Percentiles rank a stretch among this genome's conserved stretches.
phyloP scores from a whole-genome alignment of 2,113 vertebrate genomes.

The Cephalophus harveyi region DNA sequence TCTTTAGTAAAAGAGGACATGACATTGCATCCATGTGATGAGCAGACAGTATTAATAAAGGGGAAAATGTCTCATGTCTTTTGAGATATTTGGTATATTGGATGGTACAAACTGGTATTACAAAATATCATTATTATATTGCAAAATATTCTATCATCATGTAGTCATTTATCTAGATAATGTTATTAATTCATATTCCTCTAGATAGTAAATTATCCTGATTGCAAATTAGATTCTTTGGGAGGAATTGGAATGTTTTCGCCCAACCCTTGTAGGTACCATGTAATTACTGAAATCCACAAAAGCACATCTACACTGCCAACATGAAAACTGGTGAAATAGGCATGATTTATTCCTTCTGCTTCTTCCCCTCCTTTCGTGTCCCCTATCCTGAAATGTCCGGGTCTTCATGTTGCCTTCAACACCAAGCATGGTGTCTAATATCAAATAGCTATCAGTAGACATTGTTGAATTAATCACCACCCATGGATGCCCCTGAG shows the following conservation, averaged over 20 bases:
- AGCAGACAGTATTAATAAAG: neutral
- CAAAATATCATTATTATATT: slow-evolving; percentile 18
- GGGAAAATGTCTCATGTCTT: neutral
- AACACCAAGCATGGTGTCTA: neutral
- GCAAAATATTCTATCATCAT: neutral
- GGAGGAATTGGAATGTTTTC: neutral
- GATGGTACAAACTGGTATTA: neutral
- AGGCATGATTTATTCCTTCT: neutral
- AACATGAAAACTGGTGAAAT: neutral
- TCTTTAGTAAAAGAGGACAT: slow-evolving; percentile 1
- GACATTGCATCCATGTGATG: neutral
- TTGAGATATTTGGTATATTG: neutral
- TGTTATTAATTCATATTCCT: neutral
- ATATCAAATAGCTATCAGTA: neutral
- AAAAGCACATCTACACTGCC: neutral
- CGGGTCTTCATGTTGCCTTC: neutral
- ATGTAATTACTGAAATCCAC: neutral
- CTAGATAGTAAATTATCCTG: slow-evolving; percentile 8
- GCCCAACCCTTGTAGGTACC: neutral
- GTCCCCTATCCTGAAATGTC: neutral
- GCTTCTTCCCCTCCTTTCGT: neutral
- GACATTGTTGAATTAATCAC: neutral
- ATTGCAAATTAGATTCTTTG: neutral
- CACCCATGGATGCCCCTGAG: neutral
- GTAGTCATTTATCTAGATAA: neutral